phyloP scores from a whole-genome alignment of 2,797 vertebrate genomes.

The Poeciliopsis paucimaculata region DNA sequence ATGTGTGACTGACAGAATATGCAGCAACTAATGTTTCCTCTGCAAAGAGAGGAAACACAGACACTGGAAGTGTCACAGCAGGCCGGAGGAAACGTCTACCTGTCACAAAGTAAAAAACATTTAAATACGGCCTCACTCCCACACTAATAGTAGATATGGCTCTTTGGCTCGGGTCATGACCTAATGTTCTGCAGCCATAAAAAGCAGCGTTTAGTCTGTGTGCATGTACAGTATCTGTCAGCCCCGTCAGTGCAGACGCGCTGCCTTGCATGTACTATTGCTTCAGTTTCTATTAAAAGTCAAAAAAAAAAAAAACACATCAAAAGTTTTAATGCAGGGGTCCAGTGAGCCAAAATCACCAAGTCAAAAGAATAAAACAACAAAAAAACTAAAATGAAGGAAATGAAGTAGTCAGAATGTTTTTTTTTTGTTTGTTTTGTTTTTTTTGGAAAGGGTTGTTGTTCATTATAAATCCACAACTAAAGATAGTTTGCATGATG shows the following conservation, averaged over 20 bases:
- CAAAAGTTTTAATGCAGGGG: background rate
- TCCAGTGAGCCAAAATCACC: too few species aligned
- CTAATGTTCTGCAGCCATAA: slow-evolving; percentile 75
- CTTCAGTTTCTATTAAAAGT: background rate
- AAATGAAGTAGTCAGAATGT: too few species aligned
- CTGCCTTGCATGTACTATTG: slow-evolving; percentile 27
- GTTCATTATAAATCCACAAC: too few species aligned
- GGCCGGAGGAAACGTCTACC: slow-evolving; percentile 46
- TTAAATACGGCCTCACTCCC: slow-evolving; percentile 48
- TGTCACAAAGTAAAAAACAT: slow-evolving; percentile 58
- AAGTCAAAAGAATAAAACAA: too few species aligned
- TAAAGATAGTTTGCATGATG: too few species aligned
- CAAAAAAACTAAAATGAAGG: too few species aligned
- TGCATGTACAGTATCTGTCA: slow-evolving; percentile 34
- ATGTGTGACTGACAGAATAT: background rate
- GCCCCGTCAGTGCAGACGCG: slow-evolving; percentile 49
- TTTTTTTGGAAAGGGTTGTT: too few species aligned
- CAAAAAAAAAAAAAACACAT: background rate
- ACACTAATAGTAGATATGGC: slow-evolving; percentile 57
- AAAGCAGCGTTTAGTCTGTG: slow-evolving; percentile 62
- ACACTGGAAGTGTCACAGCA: slow-evolving; percentile 31
- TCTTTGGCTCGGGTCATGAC: slow-evolving; percentile 62
- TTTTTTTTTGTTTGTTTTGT: too few species aligned
- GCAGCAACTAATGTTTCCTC: background rate
- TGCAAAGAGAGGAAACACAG: slow-evolving; percentile 22